Base-by-base conservation (phyloP, 2,888 invertebrate species). In the Notodonta ziczac region DNA sequence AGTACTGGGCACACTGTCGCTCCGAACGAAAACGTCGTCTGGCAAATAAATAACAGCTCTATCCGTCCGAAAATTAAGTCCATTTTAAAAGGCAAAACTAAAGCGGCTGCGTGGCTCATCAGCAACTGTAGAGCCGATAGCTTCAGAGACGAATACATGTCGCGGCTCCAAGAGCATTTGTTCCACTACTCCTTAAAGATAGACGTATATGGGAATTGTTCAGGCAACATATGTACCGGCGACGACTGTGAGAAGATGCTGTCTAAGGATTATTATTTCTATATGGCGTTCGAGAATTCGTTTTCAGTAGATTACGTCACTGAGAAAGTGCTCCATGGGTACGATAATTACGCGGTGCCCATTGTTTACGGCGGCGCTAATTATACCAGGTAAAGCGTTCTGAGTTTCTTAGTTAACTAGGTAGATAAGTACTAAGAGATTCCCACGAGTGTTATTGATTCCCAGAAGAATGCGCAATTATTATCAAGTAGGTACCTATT, bases 311-410 rank as follows among this genome's bases (percentile, higher is more conserved):
- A 90, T 73, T 89, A 86, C 72, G 86, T 89, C 44, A 84, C 89
- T 0, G 87, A 88, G 62, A 88, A 88, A 67, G 81, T 89, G 53
- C 69, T 90, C 32, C 82, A 82, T 55, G 88, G 92, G 9, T 88
- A 93, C 65, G 89, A 95, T 79, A 95, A 95, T 85, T 94, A 95
- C 72, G 93, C 95, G 12, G 89, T 96, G n/a, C 96, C 96, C 8
- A 94, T 96, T 65, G 96, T 96, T 40, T 95, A 94, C 87, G 96
- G 96, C 0, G 95, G 94, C 5, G 95, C 94, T 65, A 95, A 96
- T 85, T 96, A 96, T 79, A 85, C 59, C 72, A 86, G 87, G 89
- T 89, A 78, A 58, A 39, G 44, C 32, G 12, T 48, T 48, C 9
- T 12, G 10, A n/a, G 14, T 61, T 46, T 39, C 5, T 46, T 13